Base-by-base conservation (phyloP, 2,797 vertebrate genomes). In the Rhinogobio ventralis region DNA sequence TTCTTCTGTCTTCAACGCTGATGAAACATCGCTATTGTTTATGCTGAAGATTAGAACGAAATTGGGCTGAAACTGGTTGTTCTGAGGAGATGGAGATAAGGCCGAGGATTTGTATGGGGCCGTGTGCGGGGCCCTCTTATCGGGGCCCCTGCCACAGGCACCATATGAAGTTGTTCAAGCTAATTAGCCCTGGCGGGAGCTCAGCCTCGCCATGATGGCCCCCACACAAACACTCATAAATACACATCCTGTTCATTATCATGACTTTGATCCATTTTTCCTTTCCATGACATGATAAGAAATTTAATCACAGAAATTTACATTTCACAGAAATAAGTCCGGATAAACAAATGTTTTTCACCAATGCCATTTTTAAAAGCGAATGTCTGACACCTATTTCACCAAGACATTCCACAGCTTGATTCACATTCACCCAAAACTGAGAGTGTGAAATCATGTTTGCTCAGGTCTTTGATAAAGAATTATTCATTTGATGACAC, bases 11-110 rank as follows among this genome's bases (percentile, higher is more conserved):
- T 94, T 94, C 95, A 95, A 94, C 90, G 93, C 94, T 89, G 96
- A 95, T 96, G 96, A 98, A 98, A 99, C 98, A 98, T 98, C 97
- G 96, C 96, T 97, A 97, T 98, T 99, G 98, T 99, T 99, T 98
- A 99, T 97, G 97, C 94, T 96, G 96, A 96, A 98, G 97, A 99
- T 99, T 98, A 99, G 95, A 95, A 93, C 93, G 96, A 96, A 97
- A 98, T 97, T 98, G 97, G 96, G 96, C 96, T 97, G 97, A 96
- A 96, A 96, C 96, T 94, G 95, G 96, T 97, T 98, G 97, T 98
- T 97, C 96, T 97, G 96, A 96, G 95, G 95, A 96, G 97, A 97
- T 97, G 93, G 92, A 97, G 98, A 99, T 99, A 99, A 99, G 97
- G 98, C 97, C 96, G 94, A 92, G 93, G 94, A 94, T 95, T 87